Percentiles rank a stretch among this genome's conserved stretches.
Conservation (phyloP, 2,888 invertebrate genomes). For the Melolontha melolontha region DNA sequence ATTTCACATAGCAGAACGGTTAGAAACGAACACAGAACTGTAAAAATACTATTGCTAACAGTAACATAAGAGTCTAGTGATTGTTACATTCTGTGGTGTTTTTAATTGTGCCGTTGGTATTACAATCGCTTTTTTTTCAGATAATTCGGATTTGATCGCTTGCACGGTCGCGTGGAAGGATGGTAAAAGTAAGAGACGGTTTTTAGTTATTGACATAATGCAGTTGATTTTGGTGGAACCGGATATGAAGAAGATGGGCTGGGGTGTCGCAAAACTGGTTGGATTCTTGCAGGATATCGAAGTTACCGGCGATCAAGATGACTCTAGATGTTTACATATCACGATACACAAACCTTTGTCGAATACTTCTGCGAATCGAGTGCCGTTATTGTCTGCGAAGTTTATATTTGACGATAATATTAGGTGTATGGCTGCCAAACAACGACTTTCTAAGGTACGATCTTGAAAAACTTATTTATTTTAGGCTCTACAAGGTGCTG, state of each 20-base stretch:
- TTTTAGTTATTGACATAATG: constrained; percentile 94
- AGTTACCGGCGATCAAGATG: constrained; percentile 95
- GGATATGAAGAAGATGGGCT: constrained; percentile 92
- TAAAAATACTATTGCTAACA: constrained; percentile 1
- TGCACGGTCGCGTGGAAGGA: constrained; percentile 95
- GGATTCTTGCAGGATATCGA: constrained; percentile 97
- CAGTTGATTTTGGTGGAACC: constrained; percentile 98
- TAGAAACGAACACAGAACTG: not conserved
- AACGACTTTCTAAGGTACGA: constrained; percentile 80
- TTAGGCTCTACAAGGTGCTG: not conserved
- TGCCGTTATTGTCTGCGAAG: constrained; percentile 87
- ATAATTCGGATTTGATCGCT: constrained; percentile 97
- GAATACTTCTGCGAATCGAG: constrained; percentile 75
- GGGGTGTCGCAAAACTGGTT: constrained; percentile 97
- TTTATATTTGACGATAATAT: constrained; percentile 99
- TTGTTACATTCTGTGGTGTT: constrained; percentile 54
- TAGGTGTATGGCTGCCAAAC: constrained; percentile 98
- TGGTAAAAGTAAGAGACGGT: constrained; percentile 89
- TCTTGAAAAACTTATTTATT: not conserved
- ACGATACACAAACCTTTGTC: constrained; percentile 87
- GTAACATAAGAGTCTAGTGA: constrained; percentile 50
- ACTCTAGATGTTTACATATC: constrained; percentile 93
- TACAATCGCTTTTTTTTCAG: constrained; percentile 68
- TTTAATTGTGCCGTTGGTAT: constrained; percentile 44
- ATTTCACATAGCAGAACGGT: not conserved